Conservation (phyloP, 2,888 invertebrate genomes). For the Zootermopsis nevadensis region DNA sequence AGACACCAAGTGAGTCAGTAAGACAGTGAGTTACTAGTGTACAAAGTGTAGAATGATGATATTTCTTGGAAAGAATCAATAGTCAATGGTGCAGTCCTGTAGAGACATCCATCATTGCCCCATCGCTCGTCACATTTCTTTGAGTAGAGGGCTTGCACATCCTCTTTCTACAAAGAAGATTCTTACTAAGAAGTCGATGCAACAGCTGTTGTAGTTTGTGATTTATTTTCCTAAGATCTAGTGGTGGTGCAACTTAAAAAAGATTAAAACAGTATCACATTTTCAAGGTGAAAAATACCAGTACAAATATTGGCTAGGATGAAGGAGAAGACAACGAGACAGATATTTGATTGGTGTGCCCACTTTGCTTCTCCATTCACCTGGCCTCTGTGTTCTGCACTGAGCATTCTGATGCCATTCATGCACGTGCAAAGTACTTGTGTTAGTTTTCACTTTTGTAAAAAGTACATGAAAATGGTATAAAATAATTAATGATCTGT, state of each 20-base stretch:
- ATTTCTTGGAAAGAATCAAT: constrained; percentile 30
- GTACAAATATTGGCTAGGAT: constrained; percentile 47
- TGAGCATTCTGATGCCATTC: constrained; percentile 44
- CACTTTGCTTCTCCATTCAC: constrained; percentile 39
- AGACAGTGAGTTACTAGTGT: constrained; percentile 21
- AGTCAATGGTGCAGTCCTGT: constrained; percentile 39
- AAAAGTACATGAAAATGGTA: constrained; percentile 55
- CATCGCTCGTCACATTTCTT: constrained; percentile 23
- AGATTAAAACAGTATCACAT: constrained; percentile 34
- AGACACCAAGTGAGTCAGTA: constrained; percentile 19
- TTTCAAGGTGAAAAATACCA: constrained; percentile 44
- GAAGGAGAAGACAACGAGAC: constrained; percentile 43
- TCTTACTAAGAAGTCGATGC: constrained; percentile 37
- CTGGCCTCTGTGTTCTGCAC: constrained; percentile 45
- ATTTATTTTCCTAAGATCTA: constrained; percentile 48
- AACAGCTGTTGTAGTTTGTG: constrained; percentile 44
- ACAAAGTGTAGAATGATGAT: constrained; percentile 33
- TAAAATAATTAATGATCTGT: constrained; percentile 63
- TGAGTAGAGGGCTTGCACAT: constrained; percentile 29
- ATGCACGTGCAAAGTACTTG: constrained; percentile 52
- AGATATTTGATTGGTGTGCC: constrained; percentile 32
- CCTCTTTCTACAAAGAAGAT: constrained; percentile 40
- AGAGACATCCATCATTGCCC: constrained; percentile 25
- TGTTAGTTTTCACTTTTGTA: constrained; percentile 57
- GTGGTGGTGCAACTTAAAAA: constrained; percentile 48